These are phyloP conservation scores for Alexandromys oeconomus DNA, from an alignment of 2,797 vertebrate species.

Conservation along the genomic window DNA sequence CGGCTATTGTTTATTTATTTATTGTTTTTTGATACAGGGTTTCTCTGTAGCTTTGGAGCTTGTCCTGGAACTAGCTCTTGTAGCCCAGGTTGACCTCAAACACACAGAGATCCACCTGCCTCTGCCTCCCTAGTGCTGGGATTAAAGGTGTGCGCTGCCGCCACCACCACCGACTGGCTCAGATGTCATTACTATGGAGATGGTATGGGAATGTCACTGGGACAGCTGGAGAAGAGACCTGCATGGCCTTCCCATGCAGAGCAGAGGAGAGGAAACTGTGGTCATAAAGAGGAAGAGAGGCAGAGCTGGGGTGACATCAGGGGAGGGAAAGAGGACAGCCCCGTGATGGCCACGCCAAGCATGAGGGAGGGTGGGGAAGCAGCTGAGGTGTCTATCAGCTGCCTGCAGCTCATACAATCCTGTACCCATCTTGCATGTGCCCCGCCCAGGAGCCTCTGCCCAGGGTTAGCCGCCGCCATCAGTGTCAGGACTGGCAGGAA, in stretches of 20 bases:
- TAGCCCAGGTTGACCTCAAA: too few species aligned
- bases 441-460: constrained; percentile 21
- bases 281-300: constrained; percentile 45
- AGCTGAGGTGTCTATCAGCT: constrained; percentile 63
- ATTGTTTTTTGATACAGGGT: too few species aligned
- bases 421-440: background rate
- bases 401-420: constrained; percentile 22
- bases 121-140: too few species aligned
- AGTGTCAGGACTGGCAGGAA: background rate
- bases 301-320: constrained; percentile 9
- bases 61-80: too few species aligned
- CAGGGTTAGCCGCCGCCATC: background rate
- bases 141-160: too few species aligned
- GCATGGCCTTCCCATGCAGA: too few species aligned
- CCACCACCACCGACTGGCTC: too few species aligned
- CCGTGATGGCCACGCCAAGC: background rate
- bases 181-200: background rate
- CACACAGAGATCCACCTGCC: too few species aligned
- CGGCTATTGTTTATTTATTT: too few species aligned
- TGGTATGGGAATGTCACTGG: background rate
- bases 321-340: background rate
- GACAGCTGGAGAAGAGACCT: background rate
- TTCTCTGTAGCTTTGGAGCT: too few species aligned
- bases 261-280: background rate
- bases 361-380: background rate